Percentiles rank a stretch among this genome's conserved stretches.
phyloP scores from a whole-genome alignment of 2,888 invertebrate genomes.

The Eupelmus urozonus region DNA sequence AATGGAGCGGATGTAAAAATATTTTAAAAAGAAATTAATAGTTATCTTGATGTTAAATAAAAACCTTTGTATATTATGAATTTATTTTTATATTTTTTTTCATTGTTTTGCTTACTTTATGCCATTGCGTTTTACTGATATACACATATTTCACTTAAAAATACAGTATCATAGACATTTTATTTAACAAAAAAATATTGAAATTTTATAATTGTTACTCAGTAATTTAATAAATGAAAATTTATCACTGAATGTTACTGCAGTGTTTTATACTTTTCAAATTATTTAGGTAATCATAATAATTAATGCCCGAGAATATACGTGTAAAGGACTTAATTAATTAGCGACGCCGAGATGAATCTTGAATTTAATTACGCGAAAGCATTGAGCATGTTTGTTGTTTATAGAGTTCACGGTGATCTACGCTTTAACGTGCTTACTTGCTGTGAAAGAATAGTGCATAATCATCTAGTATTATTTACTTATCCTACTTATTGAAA shows the following conservation, averaged over 20 bases:
- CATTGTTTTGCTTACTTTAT: too few relatives aligned
- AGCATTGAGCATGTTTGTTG: constrained; percentile 14
- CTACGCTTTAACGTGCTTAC: neutral
- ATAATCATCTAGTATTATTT: too few relatives aligned
- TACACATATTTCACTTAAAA: too few relatives aligned
- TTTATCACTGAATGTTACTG: neutral
- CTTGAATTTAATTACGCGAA: constrained; percentile 28
- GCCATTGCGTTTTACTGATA: too few relatives aligned
- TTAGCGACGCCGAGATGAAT: constrained; percentile 15
- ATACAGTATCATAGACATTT: neutral
- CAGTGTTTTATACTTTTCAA: neutral
- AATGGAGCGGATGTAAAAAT: too few relatives aligned
- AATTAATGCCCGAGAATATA: constrained; percentile 3
- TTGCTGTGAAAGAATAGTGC: too few relatives aligned
- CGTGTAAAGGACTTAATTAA: constrained; percentile 30
- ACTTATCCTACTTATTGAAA: too few relatives aligned
- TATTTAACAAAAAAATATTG: neutral
- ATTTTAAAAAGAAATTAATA: too few relatives aligned
- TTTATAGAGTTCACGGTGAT: neutral
- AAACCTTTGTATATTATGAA: neutral
- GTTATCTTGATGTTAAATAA: too few relatives aligned
- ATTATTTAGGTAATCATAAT: constrained; percentile 13
- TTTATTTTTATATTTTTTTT: neutral
- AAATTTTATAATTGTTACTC: neutral
- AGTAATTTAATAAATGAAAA: constrained; percentile 10